Evolutionary conservation across 2,113 vertebrate species (phyloP).

Genomic region (Pampusana beccarii): DNA sequence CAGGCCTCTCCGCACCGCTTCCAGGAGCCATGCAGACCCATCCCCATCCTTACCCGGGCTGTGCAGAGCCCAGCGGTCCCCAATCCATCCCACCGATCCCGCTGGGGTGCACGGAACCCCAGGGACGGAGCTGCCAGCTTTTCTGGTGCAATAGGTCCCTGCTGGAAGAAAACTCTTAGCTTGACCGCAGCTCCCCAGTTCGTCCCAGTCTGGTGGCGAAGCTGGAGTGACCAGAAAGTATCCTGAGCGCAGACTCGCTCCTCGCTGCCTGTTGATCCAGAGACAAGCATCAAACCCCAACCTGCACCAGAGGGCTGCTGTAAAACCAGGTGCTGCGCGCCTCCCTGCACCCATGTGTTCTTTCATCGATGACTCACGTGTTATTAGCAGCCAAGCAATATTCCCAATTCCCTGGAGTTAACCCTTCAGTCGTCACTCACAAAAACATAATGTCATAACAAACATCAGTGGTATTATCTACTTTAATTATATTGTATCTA

Average conservation of each 20-base stretch:
- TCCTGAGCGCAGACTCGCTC: neutral
- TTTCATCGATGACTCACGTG: conserved; percentile 59
- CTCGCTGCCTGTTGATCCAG: neutral
- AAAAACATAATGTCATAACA: conserved; percentile 52
- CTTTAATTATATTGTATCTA: conserved; percentile 44
- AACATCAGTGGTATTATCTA: conserved; percentile 19
- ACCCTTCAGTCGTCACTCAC: conserved; percentile 57
- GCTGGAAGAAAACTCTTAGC: neutral
- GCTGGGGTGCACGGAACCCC: rapidly evolving
- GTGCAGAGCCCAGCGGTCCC: neutral
- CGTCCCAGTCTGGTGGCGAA: neutral
- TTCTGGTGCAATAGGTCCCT: neutral
- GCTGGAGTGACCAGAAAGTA: rapidly evolving
- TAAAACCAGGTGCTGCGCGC: conserved; percentile 19
- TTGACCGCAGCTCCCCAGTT: neutral
- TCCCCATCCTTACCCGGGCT: neutral
- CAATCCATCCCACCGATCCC: rapidly evolving
- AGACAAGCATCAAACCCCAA: neutral
- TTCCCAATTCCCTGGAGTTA: conserved; percentile 65
- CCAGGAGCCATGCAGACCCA: neutral
- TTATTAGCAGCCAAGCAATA: conserved; percentile 56
- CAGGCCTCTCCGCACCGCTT: neutral
- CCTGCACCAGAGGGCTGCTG: neutral
- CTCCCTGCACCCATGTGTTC: conserved; percentile 47
- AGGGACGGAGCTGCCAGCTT: rapidly evolving